Base-by-base conservation (phyloP, 2,797 vertebrate species). In the Rhinichthys osculus region DNA sequence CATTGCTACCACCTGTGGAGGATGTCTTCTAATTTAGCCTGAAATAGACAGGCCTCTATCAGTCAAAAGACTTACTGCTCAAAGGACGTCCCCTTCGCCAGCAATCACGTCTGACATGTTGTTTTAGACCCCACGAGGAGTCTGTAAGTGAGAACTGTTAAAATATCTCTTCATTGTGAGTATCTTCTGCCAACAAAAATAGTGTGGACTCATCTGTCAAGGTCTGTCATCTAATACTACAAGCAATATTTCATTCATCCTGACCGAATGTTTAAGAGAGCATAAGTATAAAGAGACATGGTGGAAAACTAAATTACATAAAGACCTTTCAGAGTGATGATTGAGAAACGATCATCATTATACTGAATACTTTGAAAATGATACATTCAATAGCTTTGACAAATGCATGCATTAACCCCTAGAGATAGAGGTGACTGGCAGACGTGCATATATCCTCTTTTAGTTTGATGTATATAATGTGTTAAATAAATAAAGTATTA, bases 101-200 rank as follows among this genome's bases (percentile, higher is more conserved):
- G 83, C 57, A 78, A 85, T 78, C 64, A 66, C 17, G 7, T 50
- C 64, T 62, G 71, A 73, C 73, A 47, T 62, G 42, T 81, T 72
- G 42, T 78, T 77, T 87, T 44, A 82, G 71, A 81, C 73, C 50
- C 82, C 47, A 14, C 2, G 52, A 76, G 77, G 47, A 69, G 47
- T 69, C 76, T 76, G 33, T 70, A 64, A 78, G 72, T 44, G 44
- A 69, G 62, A 81, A 77, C 27, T 87, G 78, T 89, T 84, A 85
- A 90, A 90, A 89, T 82, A 88, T 86, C 77, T 86, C 50, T 54
- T 66, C 14, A 42, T 62, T 78, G 66, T 79, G 71, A 66, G 38
- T 42, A 57, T 50, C n/a, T 76, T 50, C 82, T 76, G 87, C 54
- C 85, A 91, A 89, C 66, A 69, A 88, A 89, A 91, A 90, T 72